Evolutionary conservation across 2,797 vertebrate species (phyloP), one percentile per base, ranked within the genome.

Genomic region (Helarctos malayanus): DNA sequence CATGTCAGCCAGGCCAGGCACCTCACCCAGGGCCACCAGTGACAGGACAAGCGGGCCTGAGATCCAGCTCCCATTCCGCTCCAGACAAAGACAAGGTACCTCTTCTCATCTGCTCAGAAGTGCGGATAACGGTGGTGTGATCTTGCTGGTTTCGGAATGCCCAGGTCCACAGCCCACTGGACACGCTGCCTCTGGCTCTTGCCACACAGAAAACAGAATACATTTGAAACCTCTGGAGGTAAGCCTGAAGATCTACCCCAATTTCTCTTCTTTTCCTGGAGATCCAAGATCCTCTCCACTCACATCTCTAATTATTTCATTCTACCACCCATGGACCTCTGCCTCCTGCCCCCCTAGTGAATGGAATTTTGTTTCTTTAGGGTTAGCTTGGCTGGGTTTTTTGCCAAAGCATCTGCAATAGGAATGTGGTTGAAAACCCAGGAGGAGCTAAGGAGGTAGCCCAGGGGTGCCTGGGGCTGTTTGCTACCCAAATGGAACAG

Each of bases 1-100:
- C 35, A 35, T 0, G 1, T 47, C 61, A 71, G 1, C 7, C 1
- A 14, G 3, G n/a, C 4, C 47, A 79, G 8, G 8, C 16, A 47
- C 11, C 7, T 38, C 11, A 0, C 25, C 57, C 47, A 41, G n/a
- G 38, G n/a, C 23, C 14, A 16, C 10, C 25, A 54, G 27, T 21
- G 35, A 19, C 14, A 29, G 3, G 35, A 1, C 18, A 16, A 49
- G 32, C 23, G 14, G 13, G 7, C 54, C 38, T 56, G 21, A 65
- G 13, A 32, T 19, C 65, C 59, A 69, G 52, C 8, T 71, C 35
- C 45, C 9, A 11, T 29, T 38, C 15, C 9, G 38, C 32, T 54
- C n/a, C 49, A 35, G 47, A 16, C 63, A 71, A 69, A 73, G 56
- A 41, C 54, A 75, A 3, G n/a, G 6, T 8, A 83, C 10, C 27